Conservation (phyloP, 2,888 invertebrate genomes). For the Cenopis cana region DNA sequence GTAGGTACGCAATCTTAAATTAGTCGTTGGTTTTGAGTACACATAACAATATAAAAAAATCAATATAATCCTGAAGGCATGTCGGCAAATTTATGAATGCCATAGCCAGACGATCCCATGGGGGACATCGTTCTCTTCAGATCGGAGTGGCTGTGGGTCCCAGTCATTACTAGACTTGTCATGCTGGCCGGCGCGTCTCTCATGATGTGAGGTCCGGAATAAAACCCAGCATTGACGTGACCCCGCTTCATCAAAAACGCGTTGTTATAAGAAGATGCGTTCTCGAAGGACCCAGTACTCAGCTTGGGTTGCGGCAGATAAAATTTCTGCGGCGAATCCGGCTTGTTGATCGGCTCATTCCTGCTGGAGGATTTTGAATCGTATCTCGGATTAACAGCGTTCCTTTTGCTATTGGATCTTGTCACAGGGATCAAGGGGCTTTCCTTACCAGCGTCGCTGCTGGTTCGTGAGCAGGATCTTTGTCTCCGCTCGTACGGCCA, state of each 20-base stretch:
- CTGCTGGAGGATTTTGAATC: conserved; percentile 64
- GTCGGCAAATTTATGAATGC: conserved; percentile 88
- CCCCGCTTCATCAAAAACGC: conserved; percentile 87
- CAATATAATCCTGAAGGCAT: conserved; percentile 90
- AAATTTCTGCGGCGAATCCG: conserved; percentile 71
- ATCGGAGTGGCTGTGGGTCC: conserved; percentile 77
- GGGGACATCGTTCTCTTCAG: conserved; percentile 76
- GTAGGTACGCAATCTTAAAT: conserved; percentile 76
- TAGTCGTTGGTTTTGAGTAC: conserved; percentile 81
- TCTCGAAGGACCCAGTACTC: conserved; percentile 69
- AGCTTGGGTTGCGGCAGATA: conserved; percentile 69
- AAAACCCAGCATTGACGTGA: conserved; percentile 87
- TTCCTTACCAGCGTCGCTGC: conserved; percentile 72
- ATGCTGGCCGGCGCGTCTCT: conserved; percentile 80
- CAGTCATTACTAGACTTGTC: conserved; percentile 76
- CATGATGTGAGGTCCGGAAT: conserved; percentile 84
- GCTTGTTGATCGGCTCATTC: conserved; percentile 60
- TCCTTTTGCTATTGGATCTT: conserved; percentile 65
- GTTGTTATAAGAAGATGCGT: conserved; percentile 71
- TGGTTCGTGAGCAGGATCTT: conserved; percentile 72
- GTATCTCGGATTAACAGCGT: conserved; percentile 56
- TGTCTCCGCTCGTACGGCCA: conserved; percentile 78
- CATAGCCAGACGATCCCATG: conserved; percentile 71
- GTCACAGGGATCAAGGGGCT: conserved; percentile 71
- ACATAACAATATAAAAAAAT: conserved; percentile 54